Base-by-base conservation (phyloP, 2,888 invertebrate genomes). In the Drosophila gaucha region DNA sequence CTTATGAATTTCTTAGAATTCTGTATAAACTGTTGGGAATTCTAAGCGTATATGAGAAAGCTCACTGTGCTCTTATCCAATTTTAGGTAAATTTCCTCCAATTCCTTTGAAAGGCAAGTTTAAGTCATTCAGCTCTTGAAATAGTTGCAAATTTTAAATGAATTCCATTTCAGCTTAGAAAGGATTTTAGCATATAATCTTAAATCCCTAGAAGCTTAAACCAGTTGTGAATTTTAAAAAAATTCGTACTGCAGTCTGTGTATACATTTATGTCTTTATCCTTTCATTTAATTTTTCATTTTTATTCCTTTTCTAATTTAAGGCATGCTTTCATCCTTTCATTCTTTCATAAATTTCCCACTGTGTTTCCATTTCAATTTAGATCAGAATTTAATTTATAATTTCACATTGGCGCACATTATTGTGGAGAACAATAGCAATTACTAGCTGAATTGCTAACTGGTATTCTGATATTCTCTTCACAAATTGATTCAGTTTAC, bases 391-490 rank as follows among this genome's bases (percentile, higher is more conserved):
- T n/a, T 9, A 3, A 18, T 14, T 26, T 14, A 41, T 24, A 4
- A 24, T 24, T 55, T 14, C 9, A 3, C 18, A 20, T 20, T n/a
- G 8, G 5, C 12, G 31, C 31, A 16, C 22, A 38, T 59, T 38
- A 31, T 20, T 18, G 10, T 28, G 22, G 22, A n/a, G 16, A 12
- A 22, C 28, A 36, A 58, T 51, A 33, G 12, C 20, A 41, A 49
- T 62, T 33, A 28, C n/a, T 38, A 39, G n/a, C n/a, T 47, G 39
- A 10, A 39, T 26, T 22, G 26, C 31, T 38, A 33, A 47, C 26
- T 59, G 38, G 6, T 46, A 18, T 14, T 30, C 30, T 46, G 31
- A 39, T 22, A 20, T 26, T 12, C 28, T 30, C 18, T n/a, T 28
- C 41, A 35, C 28, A 26, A n/a, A 63, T 18, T 24, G 62, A 41